phyloP scores from a whole-genome alignment of 2,797 vertebrate species.

The Sebastes kiyomatsui region DNA sequence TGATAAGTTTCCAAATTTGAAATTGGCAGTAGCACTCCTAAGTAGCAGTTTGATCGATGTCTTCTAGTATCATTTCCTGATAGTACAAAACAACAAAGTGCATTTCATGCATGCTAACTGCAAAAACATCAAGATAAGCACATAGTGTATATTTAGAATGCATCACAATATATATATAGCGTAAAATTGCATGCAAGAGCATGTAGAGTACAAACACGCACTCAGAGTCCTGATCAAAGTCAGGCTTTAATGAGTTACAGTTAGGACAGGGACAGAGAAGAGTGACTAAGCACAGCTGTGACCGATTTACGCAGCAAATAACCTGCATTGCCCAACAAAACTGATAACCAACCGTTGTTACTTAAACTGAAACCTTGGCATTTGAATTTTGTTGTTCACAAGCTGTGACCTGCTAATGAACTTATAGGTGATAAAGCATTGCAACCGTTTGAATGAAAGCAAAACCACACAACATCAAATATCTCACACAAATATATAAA shows the following conservation, averaged over 20 bases:
- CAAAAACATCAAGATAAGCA: background rate
- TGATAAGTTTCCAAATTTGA: conserved; percentile 26
- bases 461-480: background rate
- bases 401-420: background rate
- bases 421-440: background rate
- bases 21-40: conserved; percentile 1
- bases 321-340: background rate
- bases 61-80: conserved; percentile 1
- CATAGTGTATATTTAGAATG: background rate
- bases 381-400: background rate
- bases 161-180: background rate
- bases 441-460: background rate
- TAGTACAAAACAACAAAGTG: background rate
- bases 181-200: background rate
- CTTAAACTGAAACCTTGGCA: background rate
- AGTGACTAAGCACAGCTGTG: conserved; percentile 40
- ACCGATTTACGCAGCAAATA: conserved; percentile 17
- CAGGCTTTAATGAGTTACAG: conserved; percentile 60
- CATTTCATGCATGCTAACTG: background rate
- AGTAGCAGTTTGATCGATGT: conserved; percentile 5
- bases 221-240: conserved; percentile 53
- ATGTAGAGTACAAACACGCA: background rate
- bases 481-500: background rate
- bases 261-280: conserved; percentile 30
- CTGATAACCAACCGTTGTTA: background rate